phyloP scores from a whole-genome alignment of 2,113 vertebrate species.

The Pheucticus melanocephalus region DNA sequence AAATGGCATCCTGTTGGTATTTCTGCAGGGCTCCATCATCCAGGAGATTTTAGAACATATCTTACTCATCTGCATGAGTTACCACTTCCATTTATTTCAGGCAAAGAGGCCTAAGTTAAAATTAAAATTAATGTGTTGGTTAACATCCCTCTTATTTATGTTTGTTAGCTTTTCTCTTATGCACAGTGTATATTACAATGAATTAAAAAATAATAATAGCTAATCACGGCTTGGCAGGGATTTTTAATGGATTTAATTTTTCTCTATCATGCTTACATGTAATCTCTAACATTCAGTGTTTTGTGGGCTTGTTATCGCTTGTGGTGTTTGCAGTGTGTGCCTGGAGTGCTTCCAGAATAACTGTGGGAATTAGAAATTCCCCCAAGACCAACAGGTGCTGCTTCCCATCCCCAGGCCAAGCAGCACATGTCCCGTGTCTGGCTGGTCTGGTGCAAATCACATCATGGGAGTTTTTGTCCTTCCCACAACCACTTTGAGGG shows the following conservation, averaged over 20 bases:
- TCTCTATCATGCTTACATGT: not conserved
- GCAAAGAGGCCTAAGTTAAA: not conserved
- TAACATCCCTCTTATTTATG: not conserved
- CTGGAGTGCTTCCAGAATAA: not conserved
- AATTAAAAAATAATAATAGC: constrained; percentile 56
- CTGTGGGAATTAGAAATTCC: not conserved
- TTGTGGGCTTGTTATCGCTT: not conserved
- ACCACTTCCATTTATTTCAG: not conserved
- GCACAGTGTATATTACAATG: not conserved
- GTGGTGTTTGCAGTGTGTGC: not conserved
- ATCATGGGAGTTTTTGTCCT: not conserved
- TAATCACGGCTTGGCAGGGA: not conserved
- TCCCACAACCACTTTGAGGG: not conserved
- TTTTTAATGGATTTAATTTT: constrained; percentile 52
- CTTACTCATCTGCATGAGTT: not conserved
- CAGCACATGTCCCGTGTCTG: not conserved
- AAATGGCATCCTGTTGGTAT: not conserved
- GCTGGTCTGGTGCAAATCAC: not conserved
- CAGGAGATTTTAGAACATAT: not conserved
- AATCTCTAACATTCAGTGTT: not conserved
- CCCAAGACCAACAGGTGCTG: not conserved
- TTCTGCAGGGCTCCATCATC: not conserved
- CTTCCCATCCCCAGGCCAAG: not conserved
- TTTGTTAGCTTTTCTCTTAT: constrained; percentile 22
- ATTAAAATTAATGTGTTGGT: constrained; percentile 32